Percentiles rank a stretch among this genome's conserved stretches.
phyloP scores from a whole-genome alignment of 2,888 invertebrate species.

The Megamerina dolium region DNA sequence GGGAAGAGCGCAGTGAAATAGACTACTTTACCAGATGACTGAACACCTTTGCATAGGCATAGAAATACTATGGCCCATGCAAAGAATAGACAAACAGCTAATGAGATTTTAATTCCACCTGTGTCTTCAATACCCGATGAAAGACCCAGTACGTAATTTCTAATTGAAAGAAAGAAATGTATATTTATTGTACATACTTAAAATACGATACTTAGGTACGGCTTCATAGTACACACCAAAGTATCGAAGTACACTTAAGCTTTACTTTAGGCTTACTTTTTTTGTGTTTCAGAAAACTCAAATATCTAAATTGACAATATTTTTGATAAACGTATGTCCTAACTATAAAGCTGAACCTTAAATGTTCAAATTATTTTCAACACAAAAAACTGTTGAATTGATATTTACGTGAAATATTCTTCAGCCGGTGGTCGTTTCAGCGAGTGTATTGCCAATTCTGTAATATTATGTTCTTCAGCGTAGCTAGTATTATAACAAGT shows the following conservation, averaged over 20 bases:
- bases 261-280: no score
- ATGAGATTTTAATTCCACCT: constrained; percentile 60
- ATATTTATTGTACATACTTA: no score
- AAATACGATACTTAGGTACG: no score
- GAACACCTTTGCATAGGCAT: constrained; percentile 72
- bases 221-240: no score
- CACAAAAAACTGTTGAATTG: neutral
- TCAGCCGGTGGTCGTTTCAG: constrained; percentile 63
- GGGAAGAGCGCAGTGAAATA: constrained; percentile 74
- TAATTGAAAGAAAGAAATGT: no score
- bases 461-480: constrained; percentile 54
- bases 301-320: no score
- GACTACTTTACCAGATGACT: constrained; percentile 74
- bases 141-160: constrained; percentile 52
- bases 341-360: no score
- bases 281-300: no score
- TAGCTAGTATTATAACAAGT: constrained; percentile 58
- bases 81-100: constrained; percentile 67
- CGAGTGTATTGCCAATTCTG: constrained; percentile 53
- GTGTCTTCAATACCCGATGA: constrained; percentile 70
- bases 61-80: constrained; percentile 76
- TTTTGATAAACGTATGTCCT: no score
- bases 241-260: no score
- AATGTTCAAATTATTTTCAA: no score
- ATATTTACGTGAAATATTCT: constrained; percentile 64